phyloP scores from a whole-genome alignment of 2,797 vertebrate genomes.

The Acanthurus tractus region DNA sequence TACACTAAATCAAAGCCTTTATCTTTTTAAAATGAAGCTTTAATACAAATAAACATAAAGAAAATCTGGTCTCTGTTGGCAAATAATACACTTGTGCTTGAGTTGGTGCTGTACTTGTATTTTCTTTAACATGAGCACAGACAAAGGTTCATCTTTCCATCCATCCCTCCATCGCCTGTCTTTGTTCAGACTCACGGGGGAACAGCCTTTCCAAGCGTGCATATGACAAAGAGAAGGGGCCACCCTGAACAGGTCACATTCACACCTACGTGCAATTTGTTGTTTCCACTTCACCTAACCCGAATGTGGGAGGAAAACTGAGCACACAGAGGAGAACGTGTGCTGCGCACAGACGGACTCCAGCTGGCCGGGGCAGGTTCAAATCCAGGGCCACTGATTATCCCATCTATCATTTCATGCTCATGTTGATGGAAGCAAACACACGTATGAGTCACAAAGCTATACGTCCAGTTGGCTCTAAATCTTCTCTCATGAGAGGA shows the following conservation, averaged over 20 bases:
- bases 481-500: not conserved
- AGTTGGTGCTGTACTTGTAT: not conserved
- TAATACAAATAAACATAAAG: not conserved
- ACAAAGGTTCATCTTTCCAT: not conserved
- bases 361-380: constrained; percentile 17
- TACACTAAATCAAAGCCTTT: not conserved
- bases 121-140: not conserved
- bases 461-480: not conserved
- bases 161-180: not conserved
- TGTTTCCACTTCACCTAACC: constrained; percentile 47
- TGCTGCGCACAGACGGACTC: constrained; percentile 14
- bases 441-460: constrained; percentile 22
- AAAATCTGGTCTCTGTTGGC: not conserved
- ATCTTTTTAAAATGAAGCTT: not conserved
- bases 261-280: constrained; percentile 38
- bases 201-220: constrained; percentile 3
- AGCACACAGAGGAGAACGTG: not conserved
- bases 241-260: constrained; percentile 24
- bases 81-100: not conserved
- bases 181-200: constrained; percentile 1
- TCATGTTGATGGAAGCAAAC: constrained; percentile 24
- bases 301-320: constrained; percentile 30
- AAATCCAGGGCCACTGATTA: constrained; percentile 12
- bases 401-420: constrained; percentile 9
- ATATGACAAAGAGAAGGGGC: constrained; percentile 25